Base-by-base conservation (phyloP, 1,140 invertebrate species). In the Calliopsis andreniformis region DNA sequence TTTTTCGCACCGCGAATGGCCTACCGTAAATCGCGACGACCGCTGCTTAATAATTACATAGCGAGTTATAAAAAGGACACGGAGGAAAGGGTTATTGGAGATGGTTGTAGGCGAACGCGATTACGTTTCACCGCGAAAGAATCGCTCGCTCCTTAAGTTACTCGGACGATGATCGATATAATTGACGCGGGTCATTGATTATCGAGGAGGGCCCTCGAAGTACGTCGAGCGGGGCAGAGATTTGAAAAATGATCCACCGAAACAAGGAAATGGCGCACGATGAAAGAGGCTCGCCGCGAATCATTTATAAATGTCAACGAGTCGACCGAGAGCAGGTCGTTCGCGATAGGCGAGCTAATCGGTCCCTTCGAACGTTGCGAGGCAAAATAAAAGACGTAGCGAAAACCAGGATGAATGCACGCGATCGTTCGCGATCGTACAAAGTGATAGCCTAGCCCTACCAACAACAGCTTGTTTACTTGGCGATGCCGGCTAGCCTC, bases 401-500 rank as follows among this genome's bases (percentile, higher is more conserved):
- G 63, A 30, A 63, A 63, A 66, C 47, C 32, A 61, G 56, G 16
- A 55, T 45, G 39, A 76, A 51, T 76, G 55, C 28, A 62, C 28
- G 67, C 69, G 82, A 88, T 83, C 70, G 83, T 86, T 80, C 53
- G 80, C 83, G 85, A 86, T 86, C 79, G 82, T 86, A 89, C 87
- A 89, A 89, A 87, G 81, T 84, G 82, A 84, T 87, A 90, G 88
- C 86, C 90, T 92, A 91, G 90, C 89, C 90, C 90, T 92, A 91
- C 90, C 90, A 91, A 91, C 86, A 91, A 91, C n/a, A n/a, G 88
- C 83, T 87, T 91, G 88, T 90, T 92, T 91, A 92, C 89, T 92
- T 91, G 89, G 89, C 87, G 90, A 91, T 90, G 86, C 89, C 90
- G 83, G 88, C 80, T 88, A 91, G 90, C 87, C 89, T 91, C 47